Conservation (phyloP, 2,113 vertebrate species). For the Myrmecobius fasciatus region DNA sequence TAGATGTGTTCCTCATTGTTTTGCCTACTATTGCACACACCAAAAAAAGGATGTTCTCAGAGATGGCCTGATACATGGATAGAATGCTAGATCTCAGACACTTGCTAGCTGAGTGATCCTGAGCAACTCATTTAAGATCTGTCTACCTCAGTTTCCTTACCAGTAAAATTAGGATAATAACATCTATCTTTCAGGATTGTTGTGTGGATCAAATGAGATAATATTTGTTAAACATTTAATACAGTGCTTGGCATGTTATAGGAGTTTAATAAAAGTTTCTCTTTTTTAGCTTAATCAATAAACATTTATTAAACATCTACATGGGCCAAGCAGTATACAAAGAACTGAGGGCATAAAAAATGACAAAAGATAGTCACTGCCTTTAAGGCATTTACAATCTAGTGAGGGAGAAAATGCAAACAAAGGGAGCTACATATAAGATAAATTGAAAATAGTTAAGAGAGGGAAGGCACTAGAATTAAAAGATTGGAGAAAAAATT, state of each 20-base stretch:
- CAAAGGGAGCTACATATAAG: neutral
- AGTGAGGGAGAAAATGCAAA: neutral
- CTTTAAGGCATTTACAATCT: neutral
- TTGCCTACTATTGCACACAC: neutral
- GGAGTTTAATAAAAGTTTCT: neutral
- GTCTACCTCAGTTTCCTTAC: neutral
- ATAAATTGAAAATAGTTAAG: neutral
- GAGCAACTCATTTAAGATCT: neutral
- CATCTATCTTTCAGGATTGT: neutral
- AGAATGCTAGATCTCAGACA: neutral
- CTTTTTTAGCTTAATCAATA: neutral
- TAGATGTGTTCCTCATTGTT: neutral
- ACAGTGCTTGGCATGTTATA: neutral
- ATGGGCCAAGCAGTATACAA: neutral
- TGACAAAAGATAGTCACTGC: neutral
- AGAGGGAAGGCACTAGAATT: neutral
- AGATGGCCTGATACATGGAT: neutral
- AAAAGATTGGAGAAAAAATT: neutral
- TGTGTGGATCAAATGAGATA: neutral
- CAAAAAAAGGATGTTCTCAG: neutral
- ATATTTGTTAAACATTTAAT: neutral
- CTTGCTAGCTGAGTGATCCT: neutral
- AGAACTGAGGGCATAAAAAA: neutral
- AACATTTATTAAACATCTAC: neutral
- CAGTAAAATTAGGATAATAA: neutral